Evolutionary conservation across 1,140 invertebrate genomes (phyloP).

Genomic region (Drosophila persimilis): DNA sequence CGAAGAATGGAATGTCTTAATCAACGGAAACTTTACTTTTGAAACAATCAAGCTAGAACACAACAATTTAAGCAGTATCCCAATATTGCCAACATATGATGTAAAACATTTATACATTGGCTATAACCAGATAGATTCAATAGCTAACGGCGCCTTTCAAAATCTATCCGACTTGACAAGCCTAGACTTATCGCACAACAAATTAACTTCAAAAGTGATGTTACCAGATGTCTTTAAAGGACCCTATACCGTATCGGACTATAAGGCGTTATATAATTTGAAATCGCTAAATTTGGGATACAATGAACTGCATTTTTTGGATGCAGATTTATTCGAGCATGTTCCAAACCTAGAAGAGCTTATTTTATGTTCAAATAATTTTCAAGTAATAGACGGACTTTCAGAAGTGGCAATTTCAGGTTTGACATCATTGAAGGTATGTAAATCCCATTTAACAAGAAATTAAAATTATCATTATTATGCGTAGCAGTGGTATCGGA

Average conservation of each 20-base stretch:
- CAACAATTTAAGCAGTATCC: constrained; percentile 63
- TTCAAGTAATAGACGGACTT: constrained; percentile 85
- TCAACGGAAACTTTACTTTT: constrained; percentile 75
- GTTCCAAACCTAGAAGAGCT: constrained; percentile 86
- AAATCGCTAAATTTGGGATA: constrained; percentile 86
- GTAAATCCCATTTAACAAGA: not conserved
- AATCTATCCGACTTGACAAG: constrained; percentile 85
- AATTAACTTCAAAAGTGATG: constrained; percentile 85
- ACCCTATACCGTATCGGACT: constrained; percentile 84
- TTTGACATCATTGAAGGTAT: constrained; percentile 87
- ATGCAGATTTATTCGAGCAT: constrained; percentile 90
- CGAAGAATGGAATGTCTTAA: constrained; percentile 82
- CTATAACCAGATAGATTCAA: constrained; percentile 85
- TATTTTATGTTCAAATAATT: constrained; percentile 87
- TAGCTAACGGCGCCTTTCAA: constrained; percentile 86
- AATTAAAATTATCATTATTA: too few species aligned
- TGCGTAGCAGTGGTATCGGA: too few species aligned
- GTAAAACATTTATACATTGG: constrained; percentile 84
- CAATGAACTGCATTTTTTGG: constrained; percentile 87
- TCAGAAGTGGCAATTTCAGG: constrained; percentile 86
- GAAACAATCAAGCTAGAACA: constrained; percentile 75
- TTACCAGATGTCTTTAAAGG: constrained; percentile 88
- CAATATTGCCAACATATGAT: constrained; percentile 74
- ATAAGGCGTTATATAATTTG: constrained; percentile 86
- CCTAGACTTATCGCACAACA: constrained; percentile 89